Evolutionary conservation across 2,797 vertebrate species (phyloP), one percentile per base, ranked within the genome.

Genomic region (Hybognathus amarus): DNA sequence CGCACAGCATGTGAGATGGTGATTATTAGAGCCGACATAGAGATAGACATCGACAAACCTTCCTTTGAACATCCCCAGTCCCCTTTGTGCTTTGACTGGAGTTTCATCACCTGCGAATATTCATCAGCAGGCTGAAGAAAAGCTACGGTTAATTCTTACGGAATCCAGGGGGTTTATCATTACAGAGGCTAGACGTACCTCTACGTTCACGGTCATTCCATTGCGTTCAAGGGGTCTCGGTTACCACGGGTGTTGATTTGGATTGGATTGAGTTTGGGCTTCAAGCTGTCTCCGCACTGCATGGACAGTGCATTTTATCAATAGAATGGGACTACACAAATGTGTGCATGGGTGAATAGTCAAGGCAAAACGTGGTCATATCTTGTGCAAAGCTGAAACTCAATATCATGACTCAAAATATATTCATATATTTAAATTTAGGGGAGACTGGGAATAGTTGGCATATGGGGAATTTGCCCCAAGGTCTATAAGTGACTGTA

Each of bases 61-160:
- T 45, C 54, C 85, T 85, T 80, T 85, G 85, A 86, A 85, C 83
- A 85, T 85, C 80, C 68, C 84, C 91, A 94, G 92, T 93, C 92
- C 90, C 91, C 92, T 94, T 93, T 91, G 90, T 92, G 80, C 89
- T 89, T 85, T 79, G 79, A 87, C 70, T 89, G 90, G 90, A 86
- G 90, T 93, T 92, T 93, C 93, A 96, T 92, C 94, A 95, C 93
- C 93, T 96, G 90, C 89, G 94, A 96, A 96, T 93, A 94, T 92
- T 94, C 86, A 83, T 30, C 78, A 71, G 88, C 88, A 91, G 88
- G 89, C 82, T 69, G 89, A 89, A 89, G 89, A 79, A 78, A 83
- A 83, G 61, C 79, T 18, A 45, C 66, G 76, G 76, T 54, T 77
- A 30, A 77, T 89, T 92, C 91, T 91, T 74, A 61, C 88, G 90